phyloP scores from a whole-genome alignment of 2,113 vertebrate genomes.

The Erinaceus europaeus region DNA sequence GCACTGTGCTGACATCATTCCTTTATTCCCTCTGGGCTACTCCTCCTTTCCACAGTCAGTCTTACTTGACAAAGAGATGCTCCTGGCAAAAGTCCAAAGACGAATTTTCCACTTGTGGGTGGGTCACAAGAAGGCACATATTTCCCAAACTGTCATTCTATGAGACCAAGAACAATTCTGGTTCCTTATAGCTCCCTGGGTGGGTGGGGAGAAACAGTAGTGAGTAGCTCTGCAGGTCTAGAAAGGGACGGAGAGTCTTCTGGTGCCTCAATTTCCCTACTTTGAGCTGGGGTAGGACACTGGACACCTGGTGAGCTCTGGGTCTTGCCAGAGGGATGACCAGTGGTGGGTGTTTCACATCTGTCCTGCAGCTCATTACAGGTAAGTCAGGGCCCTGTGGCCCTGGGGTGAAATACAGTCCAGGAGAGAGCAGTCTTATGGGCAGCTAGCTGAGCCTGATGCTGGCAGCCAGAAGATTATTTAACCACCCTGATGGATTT shows the following conservation, averaged over 20 bases:
- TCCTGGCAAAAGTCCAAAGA: background rate
- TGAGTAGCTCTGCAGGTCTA: background rate
- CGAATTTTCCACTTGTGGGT: background rate
- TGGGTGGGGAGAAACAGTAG: background rate
- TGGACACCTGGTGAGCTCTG: background rate
- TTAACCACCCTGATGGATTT: conserved; percentile 18
- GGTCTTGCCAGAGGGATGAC: background rate
- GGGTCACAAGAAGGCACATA: background rate
- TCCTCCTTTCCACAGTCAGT: background rate
- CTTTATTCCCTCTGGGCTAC: background rate
- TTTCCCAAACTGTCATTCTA: background rate
- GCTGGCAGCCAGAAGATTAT: background rate
- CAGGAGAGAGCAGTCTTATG: background rate
- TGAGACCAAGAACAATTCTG: background rate
- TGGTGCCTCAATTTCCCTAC: background rate
- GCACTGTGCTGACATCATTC: fast-evolving
- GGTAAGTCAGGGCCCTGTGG: background rate
- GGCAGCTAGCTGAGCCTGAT: background rate
- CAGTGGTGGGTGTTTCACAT: background rate
- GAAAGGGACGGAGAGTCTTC: background rate
- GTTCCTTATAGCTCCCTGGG: background rate
- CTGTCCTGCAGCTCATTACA: background rate
- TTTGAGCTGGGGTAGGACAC: background rate
- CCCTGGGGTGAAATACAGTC: background rate
- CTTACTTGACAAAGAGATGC: background rate